Base-by-base conservation (phyloP, 2,888 invertebrate genomes). In the Mythimna albipuncta region DNA sequence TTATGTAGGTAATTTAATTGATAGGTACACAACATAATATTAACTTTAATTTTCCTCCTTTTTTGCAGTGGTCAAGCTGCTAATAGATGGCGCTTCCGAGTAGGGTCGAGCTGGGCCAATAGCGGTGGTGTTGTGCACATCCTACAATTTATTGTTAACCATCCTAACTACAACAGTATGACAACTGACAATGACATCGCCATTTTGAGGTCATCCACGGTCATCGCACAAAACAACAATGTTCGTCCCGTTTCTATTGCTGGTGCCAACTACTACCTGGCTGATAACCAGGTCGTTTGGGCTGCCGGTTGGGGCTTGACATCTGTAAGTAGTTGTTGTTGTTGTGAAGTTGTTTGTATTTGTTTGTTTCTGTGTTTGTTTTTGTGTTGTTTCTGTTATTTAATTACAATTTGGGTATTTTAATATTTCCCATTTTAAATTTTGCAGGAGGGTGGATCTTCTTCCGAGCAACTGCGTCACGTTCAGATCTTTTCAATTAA, bases 281-380 rank as follows among this genome's bases (percentile, higher is more conserved):
- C 35, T 13, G 92, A 93, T 64, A 89, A 92, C 74, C 82, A 89
- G 72, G 77, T 74, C 4, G 92, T 93, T 1, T 91, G 89, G 90
- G 92, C 92, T 38, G 84, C 91, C 35, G 94, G 94, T 73, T 94
- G 94, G 93, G 94, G 94, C 4, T 41, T 75, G 16, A 90, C 83
- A 69, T 79, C 79, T 3, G 93, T 93, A 81, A 90, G 92, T 32
- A 5, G 3, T 32, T 32, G 3, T 32, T 32, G 32, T 32, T 32
- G 32, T 32, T 32, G 32, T 32, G 32, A 32, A 32, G 32, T 32
- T 32, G 32, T 32, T 32, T 32, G 32, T 32, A 32, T 32, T 32
- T 32, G 32, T 1, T 32, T 32, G 26, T 26, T 26, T 26, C 26
- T 26, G 26, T 26, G 26, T 26, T 32, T 32, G 32, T 32, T 32